Conservation (phyloP, 2,888 invertebrate genomes). For the Leptinotarsa juncta region DNA sequence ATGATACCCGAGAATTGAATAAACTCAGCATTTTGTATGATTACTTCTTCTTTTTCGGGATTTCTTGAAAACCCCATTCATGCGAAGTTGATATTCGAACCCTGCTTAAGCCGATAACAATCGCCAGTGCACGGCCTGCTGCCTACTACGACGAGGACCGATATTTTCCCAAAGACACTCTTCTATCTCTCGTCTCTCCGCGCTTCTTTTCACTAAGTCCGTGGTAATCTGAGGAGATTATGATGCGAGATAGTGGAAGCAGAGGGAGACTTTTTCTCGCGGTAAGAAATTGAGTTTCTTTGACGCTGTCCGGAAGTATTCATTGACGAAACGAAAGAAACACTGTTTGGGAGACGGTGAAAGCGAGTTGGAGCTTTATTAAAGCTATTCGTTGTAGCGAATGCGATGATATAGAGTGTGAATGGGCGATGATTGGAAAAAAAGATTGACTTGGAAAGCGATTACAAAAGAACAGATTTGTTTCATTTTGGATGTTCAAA, state of each 20-base stretch:
- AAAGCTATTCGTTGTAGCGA: neutral
- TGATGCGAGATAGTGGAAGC: conserved; percentile 24
- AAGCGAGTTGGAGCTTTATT: neutral
- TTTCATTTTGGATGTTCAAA: no score
- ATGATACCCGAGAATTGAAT: no score
- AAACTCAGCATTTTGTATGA: no score
- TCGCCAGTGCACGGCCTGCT: conserved; percentile 11
- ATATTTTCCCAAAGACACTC: conserved; percentile 16
- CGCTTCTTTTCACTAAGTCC: conserved; percentile 30
- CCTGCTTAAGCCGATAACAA: conserved; percentile 1
- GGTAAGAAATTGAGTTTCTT: conserved; percentile 27
- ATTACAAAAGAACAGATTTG: no score
- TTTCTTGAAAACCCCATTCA: no score
- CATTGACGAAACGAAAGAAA: neutral
- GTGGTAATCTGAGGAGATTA: conserved; percentile 23
- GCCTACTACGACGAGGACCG: conserved; percentile 14
- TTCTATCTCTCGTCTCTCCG: conserved; percentile 16
- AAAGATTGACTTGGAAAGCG: no score
- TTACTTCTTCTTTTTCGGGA: no score
- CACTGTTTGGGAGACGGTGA: neutral
- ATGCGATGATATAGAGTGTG: neutral
- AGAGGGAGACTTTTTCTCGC: conserved; percentile 18
- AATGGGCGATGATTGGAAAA: no score
- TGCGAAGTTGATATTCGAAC: neutral
- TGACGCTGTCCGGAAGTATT: conserved; percentile 11